Evolutionary conservation across 2,888 invertebrate genomes (phyloP), one percentile per base, ranked within the genome.

Genomic region (Ypsolopha sequella): DNA sequence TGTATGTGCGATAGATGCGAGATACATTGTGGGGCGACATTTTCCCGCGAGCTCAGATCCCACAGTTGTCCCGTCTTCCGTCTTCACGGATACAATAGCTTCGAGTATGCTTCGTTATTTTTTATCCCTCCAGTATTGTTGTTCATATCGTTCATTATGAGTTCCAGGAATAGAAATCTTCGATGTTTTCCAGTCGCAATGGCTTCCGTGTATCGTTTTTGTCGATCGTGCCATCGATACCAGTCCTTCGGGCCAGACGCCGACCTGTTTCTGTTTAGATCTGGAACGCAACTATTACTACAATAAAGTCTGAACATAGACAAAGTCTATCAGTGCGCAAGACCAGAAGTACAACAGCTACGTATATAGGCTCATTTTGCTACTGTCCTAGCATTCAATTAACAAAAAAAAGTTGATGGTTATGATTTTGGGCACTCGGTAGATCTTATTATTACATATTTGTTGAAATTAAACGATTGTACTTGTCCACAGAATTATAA

Each of bases 111-210:
- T 73, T 71, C 71, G 67, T 64, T 61, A 67, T 75, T 84, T 85
- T 82, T 79, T 77, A 61, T 62, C 57, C 65, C 66, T 63, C 70
- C 36, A 51, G 53, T 51, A 75, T 70, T 70, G 73, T 76, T 76
- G 69, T 72, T 70, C 73, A 69, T 72, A 68, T 75, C 65, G 70
- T 67, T 67, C 68, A 66, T 63, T 68, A 65, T 68, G 63, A 64
- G 68, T 82, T 80, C 81, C 76, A 79, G 73, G 81, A 78, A 84
- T 70, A 65, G 70, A 76, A 75, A 77, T 76, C 68, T 68, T 47
- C 74, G 61, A 60, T 60, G 64, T 66, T 68, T 70, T 75, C 68
- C 73, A 73, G 71, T 59, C 68, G 57, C 68, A 66, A 70, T 68
- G 58, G 70, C 73, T 84, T 81, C 80, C 80, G 80, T 60, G 73